These are phyloP conservation scores for Sylvietta virens DNA, from an alignment of 2,113 vertebrate genomes.

Conservation along the genomic window DNA sequence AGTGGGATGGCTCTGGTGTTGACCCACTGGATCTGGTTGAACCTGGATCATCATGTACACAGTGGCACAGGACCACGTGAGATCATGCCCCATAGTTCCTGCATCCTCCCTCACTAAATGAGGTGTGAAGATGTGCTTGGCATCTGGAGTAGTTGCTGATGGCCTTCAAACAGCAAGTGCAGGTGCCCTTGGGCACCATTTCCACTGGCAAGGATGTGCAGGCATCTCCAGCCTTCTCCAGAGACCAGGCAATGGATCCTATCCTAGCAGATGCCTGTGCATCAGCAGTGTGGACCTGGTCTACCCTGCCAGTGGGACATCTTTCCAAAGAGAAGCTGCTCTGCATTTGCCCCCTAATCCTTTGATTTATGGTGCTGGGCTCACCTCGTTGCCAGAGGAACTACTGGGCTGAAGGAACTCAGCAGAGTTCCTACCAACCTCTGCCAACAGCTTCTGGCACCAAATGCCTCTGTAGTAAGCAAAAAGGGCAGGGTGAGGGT, in stretches of 20 bases:
- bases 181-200: background rate
- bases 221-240: background rate
- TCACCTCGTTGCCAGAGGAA: background rate
- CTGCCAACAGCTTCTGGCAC: background rate
- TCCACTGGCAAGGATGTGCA: background rate
- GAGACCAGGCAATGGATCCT: background rate
- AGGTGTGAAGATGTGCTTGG: background rate
- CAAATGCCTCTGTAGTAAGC: background rate
- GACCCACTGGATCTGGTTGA: background rate
- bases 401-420: background rate
- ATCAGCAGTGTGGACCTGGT: background rate
- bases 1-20: background rate
- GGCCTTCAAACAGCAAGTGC: background rate
- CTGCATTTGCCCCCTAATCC: background rate
- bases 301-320: background rate
- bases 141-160: background rate
- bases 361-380: background rate
- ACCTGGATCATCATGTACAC: background rate
- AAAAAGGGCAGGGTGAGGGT: background rate
- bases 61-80: background rate
- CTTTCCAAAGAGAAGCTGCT: background rate
- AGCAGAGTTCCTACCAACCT: background rate
- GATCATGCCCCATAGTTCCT: background rate
- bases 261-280: background rate
- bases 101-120: background rate